Conservation (phyloP, 2,888 invertebrate genomes). For the Trachelus iudaicus region DNA sequence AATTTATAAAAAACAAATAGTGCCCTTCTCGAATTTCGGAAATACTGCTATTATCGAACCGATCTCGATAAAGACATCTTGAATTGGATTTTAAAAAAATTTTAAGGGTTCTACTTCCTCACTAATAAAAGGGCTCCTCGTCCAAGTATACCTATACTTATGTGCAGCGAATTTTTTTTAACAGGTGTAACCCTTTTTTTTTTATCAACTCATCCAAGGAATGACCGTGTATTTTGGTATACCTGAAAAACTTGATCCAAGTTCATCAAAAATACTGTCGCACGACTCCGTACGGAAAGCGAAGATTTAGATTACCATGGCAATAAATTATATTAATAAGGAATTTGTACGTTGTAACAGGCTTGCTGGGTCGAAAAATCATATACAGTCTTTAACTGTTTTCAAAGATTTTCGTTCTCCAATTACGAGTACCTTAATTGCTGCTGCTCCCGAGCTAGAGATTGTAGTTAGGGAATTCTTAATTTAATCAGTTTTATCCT, state of each 20-base stretch:
- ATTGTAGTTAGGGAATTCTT: conserved; percentile 13
- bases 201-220: background rate
- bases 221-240: background rate
- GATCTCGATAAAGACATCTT: background rate
- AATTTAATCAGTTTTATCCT: conserved; percentile 17
- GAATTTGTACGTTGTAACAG: background rate
- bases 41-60: background rate
- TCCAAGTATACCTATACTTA: background rate
- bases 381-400: background rate
- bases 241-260: background rate
- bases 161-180: background rate
- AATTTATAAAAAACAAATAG: background rate
- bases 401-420: background rate
- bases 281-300: background rate
- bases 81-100: background rate
- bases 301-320: background rate
- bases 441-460: background rate
- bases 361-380: too few species aligned
- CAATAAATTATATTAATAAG: background rate
- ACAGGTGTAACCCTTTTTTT: background rate
- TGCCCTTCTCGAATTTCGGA: background rate
- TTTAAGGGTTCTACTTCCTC: background rate
- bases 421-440: background rate
- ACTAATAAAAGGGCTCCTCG: background rate
- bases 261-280: background rate